Base-by-base conservation (phyloP, 2,888 invertebrate genomes). In the Harpalus rubripes region DNA sequence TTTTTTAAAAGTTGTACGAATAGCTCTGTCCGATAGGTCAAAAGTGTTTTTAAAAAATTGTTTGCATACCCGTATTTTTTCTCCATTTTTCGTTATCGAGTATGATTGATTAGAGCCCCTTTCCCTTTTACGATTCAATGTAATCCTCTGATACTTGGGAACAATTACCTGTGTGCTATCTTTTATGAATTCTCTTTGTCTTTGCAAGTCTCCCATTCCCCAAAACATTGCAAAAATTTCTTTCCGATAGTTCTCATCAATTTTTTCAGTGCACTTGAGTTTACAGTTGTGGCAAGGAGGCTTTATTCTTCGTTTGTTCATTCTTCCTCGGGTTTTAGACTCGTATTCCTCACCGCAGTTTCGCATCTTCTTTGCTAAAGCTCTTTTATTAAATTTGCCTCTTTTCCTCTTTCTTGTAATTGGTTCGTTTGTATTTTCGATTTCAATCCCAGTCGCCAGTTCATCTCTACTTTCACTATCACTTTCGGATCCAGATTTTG, bases 21-120 rank as follows among this genome's bases (percentile, higher is more conserved):
- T 81, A 81, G 82, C 82, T 74, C 82, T 81, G 68, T 81, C 82
- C 68, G 68, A 81, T 81, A 81, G 32, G 65, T 68, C 82, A 76
- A 81, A 81, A 76, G 82, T 81, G 44, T 81, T 81, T 81, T 81
- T 81, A 76, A 81, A 68, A 68, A 81, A 81, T 41, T 65, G 1
- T 81, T 32, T 81, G 82, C 72, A 81, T 68, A 81, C 63, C 72
- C 82, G 82, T 81, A 81, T 81, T 81, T 81, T 81, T 81, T 65
- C 82, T 39, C 41, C 82, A 39, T 81, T 41, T 81, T 81, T 72
- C 72, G 68, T 81, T 63, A 65, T 68, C 68, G 68, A 81, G 65
- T 81, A 81, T 68, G 82, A 63, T 81, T 81, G 82, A 81, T 81
- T 63, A 72, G 68, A 81, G 41, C 44, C 82, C 44, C 68, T 63